These are phyloP conservation scores for Parnassius orleans DNA, from an alignment of 2,888 invertebrate species.

Conservation along the genomic window DNA sequence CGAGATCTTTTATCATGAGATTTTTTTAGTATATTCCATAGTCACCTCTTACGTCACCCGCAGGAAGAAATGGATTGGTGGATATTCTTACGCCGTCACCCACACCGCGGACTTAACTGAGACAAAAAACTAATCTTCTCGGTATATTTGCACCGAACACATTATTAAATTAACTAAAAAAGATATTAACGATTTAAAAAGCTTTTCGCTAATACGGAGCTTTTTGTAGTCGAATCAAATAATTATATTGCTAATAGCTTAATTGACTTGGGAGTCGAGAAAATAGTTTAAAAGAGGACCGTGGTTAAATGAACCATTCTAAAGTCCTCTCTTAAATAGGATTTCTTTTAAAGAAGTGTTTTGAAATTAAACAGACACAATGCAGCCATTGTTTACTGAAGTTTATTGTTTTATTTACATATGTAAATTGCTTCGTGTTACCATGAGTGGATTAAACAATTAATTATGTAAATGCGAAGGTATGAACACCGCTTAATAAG, in stretches of 20 bases:
- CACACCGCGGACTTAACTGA: no score
- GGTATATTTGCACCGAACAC: no score
- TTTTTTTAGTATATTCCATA: no score
- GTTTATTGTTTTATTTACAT: slow-evolving; percentile 36
- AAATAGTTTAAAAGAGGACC: background rate
- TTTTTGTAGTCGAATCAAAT: no score
- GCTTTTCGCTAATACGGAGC: no score
- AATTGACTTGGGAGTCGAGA: background rate
- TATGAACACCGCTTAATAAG: slow-evolving; percentile 30
- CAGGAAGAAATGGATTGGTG: no score
- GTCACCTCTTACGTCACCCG: no score
- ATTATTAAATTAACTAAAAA: no score
- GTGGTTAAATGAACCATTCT: background rate
- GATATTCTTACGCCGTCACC: no score
- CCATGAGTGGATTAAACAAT: slow-evolving; percentile 58
- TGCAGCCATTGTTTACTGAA: slow-evolving; percentile 23
- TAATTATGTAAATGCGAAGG: slow-evolving; percentile 57
- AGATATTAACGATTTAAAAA: no score
- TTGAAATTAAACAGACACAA: slow-evolving; percentile 7
- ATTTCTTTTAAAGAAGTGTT: slow-evolving; percentile 8
- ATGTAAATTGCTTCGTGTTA: slow-evolving; percentile 41
- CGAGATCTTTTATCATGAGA: no score
- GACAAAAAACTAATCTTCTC: no score
- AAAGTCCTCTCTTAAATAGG: background rate
- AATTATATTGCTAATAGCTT: background rate